phyloP scores from a whole-genome alignment of 64 coral and sea anemone genomes.

The Pocillopora verrucosa region DNA sequence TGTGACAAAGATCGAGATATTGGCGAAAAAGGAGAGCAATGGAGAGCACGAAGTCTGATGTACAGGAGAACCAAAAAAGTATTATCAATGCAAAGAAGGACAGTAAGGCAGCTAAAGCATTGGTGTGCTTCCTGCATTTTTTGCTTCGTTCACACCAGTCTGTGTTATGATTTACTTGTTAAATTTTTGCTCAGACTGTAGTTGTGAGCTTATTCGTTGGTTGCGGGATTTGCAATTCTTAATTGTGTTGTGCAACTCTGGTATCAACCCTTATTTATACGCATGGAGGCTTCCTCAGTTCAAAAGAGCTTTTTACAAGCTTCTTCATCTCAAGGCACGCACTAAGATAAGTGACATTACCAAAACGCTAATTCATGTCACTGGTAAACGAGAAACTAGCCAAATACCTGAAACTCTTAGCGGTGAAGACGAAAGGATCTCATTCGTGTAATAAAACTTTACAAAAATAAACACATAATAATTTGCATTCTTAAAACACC shows the following conservation, averaged over 20 bases:
- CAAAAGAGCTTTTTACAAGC: slow-evolving; percentile 59
- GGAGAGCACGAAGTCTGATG: background rate
- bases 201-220: slow-evolving; percentile 66
- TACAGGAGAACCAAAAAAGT: slow-evolving; percentile 28
- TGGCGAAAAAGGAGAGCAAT: background rate
- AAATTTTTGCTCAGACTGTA: slow-evolving; percentile 65
- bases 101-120: slow-evolving; percentile 42
- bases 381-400: background rate
- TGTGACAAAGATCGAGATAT: slow-evolving; percentile 32
- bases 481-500: no score
- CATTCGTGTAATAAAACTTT: background rate
- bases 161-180: slow-evolving; percentile 79
- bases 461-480: no score
- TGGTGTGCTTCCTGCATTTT: slow-evolving; percentile 68
- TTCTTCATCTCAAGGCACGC: background rate
- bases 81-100: slow-evolving; percentile 35
- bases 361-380: background rate
- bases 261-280: slow-evolving; percentile 74
- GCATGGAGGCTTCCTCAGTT: slow-evolving; percentile 77
- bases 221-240: slow-evolving; percentile 72
- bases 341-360: background rate
- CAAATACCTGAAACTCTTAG: background rate
- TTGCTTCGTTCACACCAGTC: slow-evolving; percentile 56
- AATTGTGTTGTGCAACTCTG: slow-evolving; percentile 62
- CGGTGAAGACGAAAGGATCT: background rate